Percentiles rank a stretch among this genome's conserved stretches.
These are phyloP conservation scores for Esperia sulphurella DNA, from an alignment of 2,888 invertebrate species.

Conservation along the genomic window DNA sequence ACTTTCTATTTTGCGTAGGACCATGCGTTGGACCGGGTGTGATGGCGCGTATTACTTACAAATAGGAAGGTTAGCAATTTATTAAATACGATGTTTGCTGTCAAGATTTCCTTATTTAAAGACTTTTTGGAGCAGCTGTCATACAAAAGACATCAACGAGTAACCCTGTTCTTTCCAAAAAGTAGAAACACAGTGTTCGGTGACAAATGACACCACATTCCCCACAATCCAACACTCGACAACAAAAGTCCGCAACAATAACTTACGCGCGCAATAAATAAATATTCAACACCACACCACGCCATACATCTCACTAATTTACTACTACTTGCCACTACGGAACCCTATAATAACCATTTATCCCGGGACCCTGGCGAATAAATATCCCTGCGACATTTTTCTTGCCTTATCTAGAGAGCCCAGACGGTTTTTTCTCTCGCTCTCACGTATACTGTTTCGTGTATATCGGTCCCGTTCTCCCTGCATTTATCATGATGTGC, in stretches of 20 bases:
- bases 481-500: conserved; percentile 48
- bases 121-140: background rate
- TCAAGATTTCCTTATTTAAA: too few species aligned
- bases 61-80: too few species aligned
- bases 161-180: background rate
- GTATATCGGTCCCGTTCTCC: conserved; percentile 30
- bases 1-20: too few species aligned
- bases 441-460: conserved; percentile 18
- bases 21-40: too few species aligned
- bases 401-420: conserved; percentile 69
- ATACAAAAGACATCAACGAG: background rate
- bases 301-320: conserved; percentile 76
- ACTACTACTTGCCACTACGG: conserved; percentile 42
- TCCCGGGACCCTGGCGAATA: conserved; percentile 57
- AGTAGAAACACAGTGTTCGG: background rate
- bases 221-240: background rate
- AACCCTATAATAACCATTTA: conserved; percentile 74
- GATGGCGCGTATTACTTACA: too few species aligned
- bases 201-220: background rate
- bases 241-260: conserved; percentile 30
- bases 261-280: conserved; percentile 61
- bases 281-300: conserved; percentile 60
- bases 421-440: conserved; percentile 50
- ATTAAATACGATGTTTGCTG: too few species aligned
- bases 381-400: conserved; percentile 75